Conservation (phyloP, 2,888 invertebrate genomes). For the Drosophila nr. perissopoda region DNA sequence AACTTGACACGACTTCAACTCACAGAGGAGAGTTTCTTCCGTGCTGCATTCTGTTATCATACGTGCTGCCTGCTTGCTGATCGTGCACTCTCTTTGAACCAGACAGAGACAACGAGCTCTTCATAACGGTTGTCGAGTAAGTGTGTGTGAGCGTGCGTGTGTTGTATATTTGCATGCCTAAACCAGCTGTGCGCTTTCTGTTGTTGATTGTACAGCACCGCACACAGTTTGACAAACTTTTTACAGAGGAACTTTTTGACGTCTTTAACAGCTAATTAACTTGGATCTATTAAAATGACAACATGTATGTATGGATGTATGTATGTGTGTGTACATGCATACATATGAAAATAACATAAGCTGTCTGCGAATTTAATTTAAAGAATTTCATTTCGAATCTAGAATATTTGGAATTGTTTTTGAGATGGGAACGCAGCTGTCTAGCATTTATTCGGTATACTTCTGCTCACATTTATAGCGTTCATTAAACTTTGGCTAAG, state of each 20-base stretch:
- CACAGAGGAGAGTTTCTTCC: not conserved
- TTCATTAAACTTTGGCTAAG: conserved; percentile 57
- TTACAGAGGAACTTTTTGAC: not conserved
- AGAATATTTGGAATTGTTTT: not conserved
- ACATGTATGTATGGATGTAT: not conserved
- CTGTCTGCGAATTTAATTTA: not conserved
- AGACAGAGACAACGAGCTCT: not conserved
- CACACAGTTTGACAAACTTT: conserved; percentile 16
- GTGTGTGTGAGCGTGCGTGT: not conserved
- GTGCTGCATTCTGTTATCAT: conserved; percentile 24
- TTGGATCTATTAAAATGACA: conserved; percentile 2
- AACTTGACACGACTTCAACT: conserved; percentile 23
- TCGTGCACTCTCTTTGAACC: conserved; percentile 16
- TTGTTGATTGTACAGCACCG: conserved; percentile 44
- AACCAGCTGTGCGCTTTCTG: conserved; percentile 25
- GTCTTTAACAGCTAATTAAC: conserved; percentile 7
- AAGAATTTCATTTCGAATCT: not conserved
- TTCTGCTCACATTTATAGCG: conserved; percentile 26
- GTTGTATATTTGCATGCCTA: not conserved
- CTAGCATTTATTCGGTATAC: conserved; percentile 19
- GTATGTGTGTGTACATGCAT: not conserved
- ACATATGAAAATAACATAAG: conserved; percentile 3
- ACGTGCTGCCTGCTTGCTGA: conserved; percentile 12
- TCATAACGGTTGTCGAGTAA: conserved; percentile 15
- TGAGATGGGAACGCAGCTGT: conserved; percentile 21